Evolutionary conservation across 2,113 vertebrate genomes (phyloP), one percentile per base, ranked within the genome.

Genomic region (Hepsetus odoe): DNA sequence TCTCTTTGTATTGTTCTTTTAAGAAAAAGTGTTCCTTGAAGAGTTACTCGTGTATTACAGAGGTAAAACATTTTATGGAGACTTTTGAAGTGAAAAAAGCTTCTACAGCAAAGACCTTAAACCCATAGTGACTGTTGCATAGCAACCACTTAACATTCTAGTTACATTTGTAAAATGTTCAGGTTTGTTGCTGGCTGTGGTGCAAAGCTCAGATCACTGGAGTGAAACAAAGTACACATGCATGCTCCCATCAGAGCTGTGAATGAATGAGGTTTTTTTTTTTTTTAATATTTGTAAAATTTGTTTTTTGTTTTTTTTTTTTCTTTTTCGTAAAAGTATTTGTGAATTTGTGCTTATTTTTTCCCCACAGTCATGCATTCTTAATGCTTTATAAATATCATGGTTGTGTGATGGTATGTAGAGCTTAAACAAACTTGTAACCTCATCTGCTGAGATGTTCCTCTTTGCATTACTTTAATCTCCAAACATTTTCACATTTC

Each of bases 191-290:
- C 86, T 92, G 90, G 87, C 91, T 87, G 90, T 92, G 87, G 86
- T 83, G 90, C 90, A 87, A 92, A 87, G 90, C 90, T 89, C 84
- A 86, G 35, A 87, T 91, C 87, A 89, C 83, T 83, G 85, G 78
- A 91, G 83, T 89, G 73, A 56, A 89, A 69, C 68, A 90, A 89
- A 87, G 91, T 87, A 88, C 91, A 90, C 90, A 92, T 92, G 91
- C 90, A 85, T 84, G 88, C 89, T 91, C 88, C 82, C 53, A 61
- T 86, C 89, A 88, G 87, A 91, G 90, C 90, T 83, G 89, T 90
- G 89, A 89, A 90, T 89, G 91, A 89, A 91, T 90, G 89, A 91
- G 80, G 77, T 85, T 86, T 88, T 81, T 83, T 74, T 83, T 82
- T 81, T 80, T 30, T 32, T 75, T 28, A 61, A 28, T 14, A 79